Conservation (phyloP, 1,140 invertebrate species). For the Scylla paramamosain region DNA sequence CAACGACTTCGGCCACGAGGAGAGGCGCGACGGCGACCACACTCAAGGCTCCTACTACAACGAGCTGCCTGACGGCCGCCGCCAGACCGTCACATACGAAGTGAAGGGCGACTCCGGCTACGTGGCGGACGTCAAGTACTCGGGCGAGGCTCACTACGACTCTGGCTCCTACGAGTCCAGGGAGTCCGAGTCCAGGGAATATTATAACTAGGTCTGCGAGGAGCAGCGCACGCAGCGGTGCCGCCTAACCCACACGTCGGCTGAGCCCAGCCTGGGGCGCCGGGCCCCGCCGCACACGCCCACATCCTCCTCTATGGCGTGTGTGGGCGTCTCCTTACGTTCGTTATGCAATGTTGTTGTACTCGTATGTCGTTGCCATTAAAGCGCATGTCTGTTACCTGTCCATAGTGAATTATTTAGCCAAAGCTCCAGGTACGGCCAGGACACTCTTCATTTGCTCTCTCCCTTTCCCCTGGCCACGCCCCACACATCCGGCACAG, state of each 20-base stretch:
- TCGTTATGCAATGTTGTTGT: background rate
- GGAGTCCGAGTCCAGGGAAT: background rate
- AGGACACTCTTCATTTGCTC: too few relatives aligned
- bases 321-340: background rate
- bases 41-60: constrained; percentile 12
- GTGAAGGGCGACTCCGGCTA: constrained; percentile 33
- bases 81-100: background rate
- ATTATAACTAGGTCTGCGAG: background rate
- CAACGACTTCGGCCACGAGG: constrained; percentile 32
- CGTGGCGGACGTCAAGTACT: constrained; percentile 17
- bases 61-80: background rate
- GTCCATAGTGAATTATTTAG: too few relatives aligned
- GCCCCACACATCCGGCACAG: too few relatives aligned
- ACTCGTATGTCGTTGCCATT: too few relatives aligned
- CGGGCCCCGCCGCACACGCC: too few relatives aligned
- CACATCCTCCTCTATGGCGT: background rate
- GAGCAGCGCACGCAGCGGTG: background rate
- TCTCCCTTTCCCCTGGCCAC: too few relatives aligned
- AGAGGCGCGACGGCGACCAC: background rate
- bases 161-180: background rate
- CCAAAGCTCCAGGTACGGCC: too few relatives aligned
- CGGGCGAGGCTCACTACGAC: background rate
- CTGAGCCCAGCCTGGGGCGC: background rate
- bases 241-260: background rate
- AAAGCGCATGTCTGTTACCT: too few relatives aligned